Conservation (phyloP, 64 coral and sea anemone species). For the Montipora foliosa region DNA sequence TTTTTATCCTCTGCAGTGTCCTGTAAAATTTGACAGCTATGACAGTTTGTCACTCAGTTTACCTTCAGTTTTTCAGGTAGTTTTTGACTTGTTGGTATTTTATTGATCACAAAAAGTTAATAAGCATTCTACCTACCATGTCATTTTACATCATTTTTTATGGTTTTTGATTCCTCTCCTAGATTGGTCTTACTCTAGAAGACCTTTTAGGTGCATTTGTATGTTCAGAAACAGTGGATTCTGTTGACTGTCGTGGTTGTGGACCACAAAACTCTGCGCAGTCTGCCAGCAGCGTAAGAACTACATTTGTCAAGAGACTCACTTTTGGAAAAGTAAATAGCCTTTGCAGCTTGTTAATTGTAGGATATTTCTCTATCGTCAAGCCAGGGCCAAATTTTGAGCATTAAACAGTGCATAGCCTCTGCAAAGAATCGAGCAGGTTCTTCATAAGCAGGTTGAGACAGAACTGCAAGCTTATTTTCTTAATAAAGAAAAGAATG, state of each 20-base stretch:
- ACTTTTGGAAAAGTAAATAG: conserved; percentile 84
- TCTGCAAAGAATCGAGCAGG: too few relatives aligned
- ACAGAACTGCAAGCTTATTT: too few relatives aligned
- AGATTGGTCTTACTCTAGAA: conserved; percentile 70
- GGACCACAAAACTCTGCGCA: not conserved
- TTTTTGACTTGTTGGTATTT: not conserved
- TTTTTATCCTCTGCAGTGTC: conserved; percentile 59
- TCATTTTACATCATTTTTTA: not conserved
- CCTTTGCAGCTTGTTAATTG: not conserved
- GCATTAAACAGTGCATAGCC: too few relatives aligned
- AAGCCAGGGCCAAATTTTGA: too few relatives aligned
- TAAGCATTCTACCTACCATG: not conserved
- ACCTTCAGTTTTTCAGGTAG: conserved; percentile 82
- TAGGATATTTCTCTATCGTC: too few relatives aligned
- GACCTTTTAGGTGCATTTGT: conserved; percentile 83
- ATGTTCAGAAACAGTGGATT: conserved; percentile 90
- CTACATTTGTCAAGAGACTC: conserved; percentile 84
- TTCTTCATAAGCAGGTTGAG: too few relatives aligned
- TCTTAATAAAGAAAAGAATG: too few relatives aligned
- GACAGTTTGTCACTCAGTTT: conserved; percentile 92
- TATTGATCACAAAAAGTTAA: not conserved
- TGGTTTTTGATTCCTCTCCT: not conserved
- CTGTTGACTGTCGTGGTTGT: conserved; percentile 83
- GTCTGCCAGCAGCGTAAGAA: conserved; percentile 30
- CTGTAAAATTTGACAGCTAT: conserved; percentile 95